Conservation (phyloP, 2,888 invertebrate genomes). For the Sinhomidia bicolor region DNA sequence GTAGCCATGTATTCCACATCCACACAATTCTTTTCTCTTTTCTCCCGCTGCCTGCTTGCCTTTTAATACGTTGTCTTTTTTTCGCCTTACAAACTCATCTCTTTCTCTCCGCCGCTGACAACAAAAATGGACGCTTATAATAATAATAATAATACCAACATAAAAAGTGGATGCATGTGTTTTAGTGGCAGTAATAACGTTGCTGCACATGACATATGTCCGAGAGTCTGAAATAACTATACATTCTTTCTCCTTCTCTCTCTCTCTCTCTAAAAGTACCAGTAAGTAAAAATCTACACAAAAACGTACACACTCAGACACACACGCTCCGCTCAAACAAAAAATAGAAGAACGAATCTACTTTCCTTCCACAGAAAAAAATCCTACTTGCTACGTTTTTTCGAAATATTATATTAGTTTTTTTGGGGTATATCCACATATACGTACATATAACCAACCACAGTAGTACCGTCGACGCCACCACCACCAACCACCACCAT, state of each 20-base stretch:
- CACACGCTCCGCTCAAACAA: too few species aligned
- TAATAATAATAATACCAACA: too few species aligned
- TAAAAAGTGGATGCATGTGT: slow-evolving; percentile 1
- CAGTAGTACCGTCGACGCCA: neutral
- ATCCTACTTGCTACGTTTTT: neutral
- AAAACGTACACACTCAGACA: neutral
- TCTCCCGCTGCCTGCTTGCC: neutral
- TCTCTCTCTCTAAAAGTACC: too few species aligned
- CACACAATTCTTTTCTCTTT: neutral
- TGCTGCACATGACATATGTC: slow-evolving; percentile 62
- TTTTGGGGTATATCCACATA: too few species aligned
- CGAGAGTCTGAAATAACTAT: slow-evolving; percentile 31
- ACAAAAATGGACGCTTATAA: slow-evolving; percentile 2
- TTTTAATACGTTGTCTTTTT: slow-evolving; percentile 10
- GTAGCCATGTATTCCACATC: neutral
- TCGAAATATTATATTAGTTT: neutral
- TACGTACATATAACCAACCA: neutral
- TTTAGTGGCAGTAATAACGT: slow-evolving; percentile 14
- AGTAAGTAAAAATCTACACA: neutral
- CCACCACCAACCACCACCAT: neutral
- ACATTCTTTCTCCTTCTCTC: neutral
- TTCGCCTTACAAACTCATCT: neutral
- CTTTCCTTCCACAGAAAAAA: neutral
- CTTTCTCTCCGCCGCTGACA: neutral
- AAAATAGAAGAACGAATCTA: neutral